Base-by-base conservation (phyloP, 2,797 vertebrate species). In the Phrynocephalus vlangalii region DNA sequence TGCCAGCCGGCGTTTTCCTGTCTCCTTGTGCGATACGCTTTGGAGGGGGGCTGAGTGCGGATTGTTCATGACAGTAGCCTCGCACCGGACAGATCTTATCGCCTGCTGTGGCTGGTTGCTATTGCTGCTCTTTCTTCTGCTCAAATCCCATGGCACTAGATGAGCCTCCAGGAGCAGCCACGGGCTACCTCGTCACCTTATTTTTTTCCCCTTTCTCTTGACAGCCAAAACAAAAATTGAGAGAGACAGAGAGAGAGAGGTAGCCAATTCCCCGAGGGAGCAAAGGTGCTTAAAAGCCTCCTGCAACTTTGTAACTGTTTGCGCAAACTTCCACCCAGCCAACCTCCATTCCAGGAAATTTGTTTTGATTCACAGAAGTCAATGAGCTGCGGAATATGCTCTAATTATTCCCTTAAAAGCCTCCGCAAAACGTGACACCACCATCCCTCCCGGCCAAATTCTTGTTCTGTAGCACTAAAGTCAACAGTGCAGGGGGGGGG, bases 331-430 rank as follows among this genome's bases (percentile, higher is more conserved):
- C 63, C 89, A 88, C 88, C 87, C 82, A 92, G 89, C 85, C 83
- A 88, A 92, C n/a, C 38, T 72, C 89, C 90, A 85, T 93, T 91
- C 87, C 94, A 95, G 92, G 93, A 89, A 92, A 93, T 91, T 89
- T 86, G 92, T 88, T 91, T 94, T 92, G 83, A 86, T 94, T 95
- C 93, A 89, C 91, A 88, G 92, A 90, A 91, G 91, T 91, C 94
- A 94, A 95, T 95, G 94, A 93, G 88, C 93, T 91, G 38, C 85
- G 92, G 89, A 93, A 93, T 91, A 86, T 92, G 91, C 91, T 92
- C 91, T 89, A 93, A 94, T 95, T 89, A 90, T 1, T 0, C 83
- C 24, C 2, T 16, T 81, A 75, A 89, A 87, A 67, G 26, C 79
- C 52, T 84, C 13, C 75, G 75, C 85, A 44, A 88, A 24, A 56